Base-by-base conservation (phyloP, 1,140 invertebrate genomes). In the Colletes gigas region DNA sequence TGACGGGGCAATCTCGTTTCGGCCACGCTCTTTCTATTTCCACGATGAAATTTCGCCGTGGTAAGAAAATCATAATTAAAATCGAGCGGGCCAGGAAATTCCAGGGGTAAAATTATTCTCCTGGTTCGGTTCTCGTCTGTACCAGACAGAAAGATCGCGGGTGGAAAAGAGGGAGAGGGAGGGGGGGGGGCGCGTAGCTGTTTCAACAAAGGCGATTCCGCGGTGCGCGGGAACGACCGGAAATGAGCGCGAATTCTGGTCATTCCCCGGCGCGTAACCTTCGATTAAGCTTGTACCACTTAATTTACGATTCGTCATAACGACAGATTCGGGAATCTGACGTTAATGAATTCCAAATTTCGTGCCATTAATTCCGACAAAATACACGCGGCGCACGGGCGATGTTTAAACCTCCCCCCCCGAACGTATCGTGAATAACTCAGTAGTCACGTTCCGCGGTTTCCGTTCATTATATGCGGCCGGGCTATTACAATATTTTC, bases 391-490 rank as follows among this genome's bases (percentile, higher is more conserved):
- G 21, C 15, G 60, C 54, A 10, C 21, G 44, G 52, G n/a, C 44
- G 59, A 55, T 59, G 21, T 62, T 78, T 9, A 70, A 70, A 17
- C 21, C 62, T 19, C 4, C 59, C 62, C 19, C 4, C 59, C 8
- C 30, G 47, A 60, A 47, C 71, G 62, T 76, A 67, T 75, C 71
- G 67, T 79, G 77, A 85, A 84, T 81, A 84, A 80, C 77, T 60
- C 41, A 57, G 60, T 30, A 19, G 66, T 39, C 68, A 63, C 76
- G 69, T 72, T 41, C 57, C 76, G 67, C 47, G 76, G 76, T 54
- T 78, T 62, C n/a, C 59, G 68, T 50, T 78, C 68, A 63, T 78
- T 78, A 78, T 54, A 47, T 59, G 10, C 19, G 30, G 17, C 3
- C 70, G 8, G 67, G 50, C 68, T 78, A 72, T 78, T 78, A 78